Percentiles rank a stretch among this genome's conserved stretches.
Evolutionary conservation across 2,113 vertebrate genomes (phyloP).

Genomic region (Patagioenas fasciata): DNA sequence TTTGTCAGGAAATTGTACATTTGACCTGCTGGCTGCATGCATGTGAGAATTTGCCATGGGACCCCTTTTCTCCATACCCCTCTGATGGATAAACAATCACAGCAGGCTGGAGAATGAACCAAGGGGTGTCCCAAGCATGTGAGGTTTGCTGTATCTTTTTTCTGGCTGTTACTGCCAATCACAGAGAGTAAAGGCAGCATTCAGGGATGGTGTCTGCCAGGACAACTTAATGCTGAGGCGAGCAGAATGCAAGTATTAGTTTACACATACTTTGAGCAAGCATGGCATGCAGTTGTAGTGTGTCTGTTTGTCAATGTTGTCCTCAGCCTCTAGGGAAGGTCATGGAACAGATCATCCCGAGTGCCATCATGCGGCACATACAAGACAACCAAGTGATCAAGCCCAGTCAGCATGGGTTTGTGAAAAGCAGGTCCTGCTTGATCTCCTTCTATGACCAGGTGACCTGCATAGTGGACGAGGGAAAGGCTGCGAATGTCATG

Average conservation of each 20-base stretch:
- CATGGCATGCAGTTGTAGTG: background rate
- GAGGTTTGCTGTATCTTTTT: background rate
- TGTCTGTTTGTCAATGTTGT: background rate
- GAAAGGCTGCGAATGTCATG: too few relatives aligned
- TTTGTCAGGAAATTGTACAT: background rate
- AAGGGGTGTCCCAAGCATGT: background rate
- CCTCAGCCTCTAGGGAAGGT: background rate
- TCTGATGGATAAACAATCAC: background rate
- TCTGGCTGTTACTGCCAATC: slow-evolving; percentile 55
- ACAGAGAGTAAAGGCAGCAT: background rate
- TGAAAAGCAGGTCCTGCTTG: too few relatives aligned
- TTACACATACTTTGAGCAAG: background rate
- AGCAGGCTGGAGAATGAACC: background rate
- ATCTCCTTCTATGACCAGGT: too few relatives aligned
- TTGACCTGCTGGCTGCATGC: background rate
- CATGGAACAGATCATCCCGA: too few relatives aligned
- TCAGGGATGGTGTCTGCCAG: background rate
- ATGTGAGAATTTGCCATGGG: background rate
- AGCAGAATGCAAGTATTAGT: slow-evolving; percentile 13
- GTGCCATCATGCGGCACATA: too few relatives aligned
- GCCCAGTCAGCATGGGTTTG: too few relatives aligned
- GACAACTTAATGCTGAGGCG: background rate
- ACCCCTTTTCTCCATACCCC: background rate
- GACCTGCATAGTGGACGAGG: too few relatives aligned
- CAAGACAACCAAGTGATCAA: too few relatives aligned